Percentiles rank a stretch among this genome's conserved stretches.
These are phyloP conservation scores for Ceratothoa steindachneri DNA, from an alignment of 2,888 invertebrate species.

Conservation along the genomic window DNA sequence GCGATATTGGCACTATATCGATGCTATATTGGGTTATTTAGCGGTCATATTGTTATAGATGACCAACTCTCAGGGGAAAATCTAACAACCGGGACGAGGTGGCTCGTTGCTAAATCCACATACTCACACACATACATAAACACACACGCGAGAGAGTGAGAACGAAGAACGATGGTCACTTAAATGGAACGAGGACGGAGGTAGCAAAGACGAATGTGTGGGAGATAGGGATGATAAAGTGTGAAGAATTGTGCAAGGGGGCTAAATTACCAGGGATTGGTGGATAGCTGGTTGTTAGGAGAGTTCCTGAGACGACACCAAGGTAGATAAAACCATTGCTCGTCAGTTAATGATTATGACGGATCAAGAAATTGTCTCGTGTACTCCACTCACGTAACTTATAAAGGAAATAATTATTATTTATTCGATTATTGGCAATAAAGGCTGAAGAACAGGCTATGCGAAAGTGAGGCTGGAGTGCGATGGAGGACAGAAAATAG, in stretches of 20 bases:
- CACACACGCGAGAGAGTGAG: slow-evolving; percentile 16
- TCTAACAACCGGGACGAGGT: background rate
- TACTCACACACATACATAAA: too few species aligned
- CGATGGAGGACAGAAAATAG: too few species aligned
- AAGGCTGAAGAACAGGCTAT: too few species aligned
- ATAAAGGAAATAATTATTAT: too few species aligned
- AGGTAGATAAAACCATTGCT: too few species aligned
- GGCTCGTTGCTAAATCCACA: background rate
- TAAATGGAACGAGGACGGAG: background rate
- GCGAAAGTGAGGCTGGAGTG: too few species aligned
- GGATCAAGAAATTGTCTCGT: too few species aligned
- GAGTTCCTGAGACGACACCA: background rate
- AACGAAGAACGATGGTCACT: background rate
- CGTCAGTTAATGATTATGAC: too few species aligned
- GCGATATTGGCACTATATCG: slow-evolving; percentile 29
- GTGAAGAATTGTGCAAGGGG: background rate
- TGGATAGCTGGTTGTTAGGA: background rate
- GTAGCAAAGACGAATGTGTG: background rate
- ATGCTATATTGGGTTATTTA: slow-evolving; percentile 43
- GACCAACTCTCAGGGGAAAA: background rate
- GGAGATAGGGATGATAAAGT: slow-evolving; percentile 16
- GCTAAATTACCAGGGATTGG: background rate
- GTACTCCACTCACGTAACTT: too few species aligned
- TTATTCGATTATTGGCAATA: too few species aligned
- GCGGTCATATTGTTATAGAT: slow-evolving; percentile 30